Evolutionary conservation across 2,888 invertebrate genomes (phyloP).

Genomic region (Tillus elongatus): DNA sequence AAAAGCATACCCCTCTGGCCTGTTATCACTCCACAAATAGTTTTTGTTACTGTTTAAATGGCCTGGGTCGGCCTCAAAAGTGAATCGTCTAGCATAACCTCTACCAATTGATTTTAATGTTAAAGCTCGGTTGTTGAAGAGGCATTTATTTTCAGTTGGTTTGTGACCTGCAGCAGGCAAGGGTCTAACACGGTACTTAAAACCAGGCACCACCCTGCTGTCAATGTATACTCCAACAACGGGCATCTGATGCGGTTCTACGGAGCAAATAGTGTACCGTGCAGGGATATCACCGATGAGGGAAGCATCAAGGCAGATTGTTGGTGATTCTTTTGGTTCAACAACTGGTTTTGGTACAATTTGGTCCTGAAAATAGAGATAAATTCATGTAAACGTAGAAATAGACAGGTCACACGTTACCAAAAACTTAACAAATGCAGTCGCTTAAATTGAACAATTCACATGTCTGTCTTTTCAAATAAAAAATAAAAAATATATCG

Average conservation of each 20-base stretch:
- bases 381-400: too few species aligned
- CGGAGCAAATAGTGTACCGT: constrained; percentile 51
- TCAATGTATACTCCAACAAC: constrained; percentile 67
- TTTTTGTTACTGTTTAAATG: constrained; percentile 58
- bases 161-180: constrained; percentile 44
- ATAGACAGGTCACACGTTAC: too few species aligned
- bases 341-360: constrained; percentile 6
- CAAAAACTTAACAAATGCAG: too few species aligned
- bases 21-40: constrained; percentile 72
- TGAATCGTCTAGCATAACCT: constrained; percentile 64
- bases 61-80: constrained; percentile 56
- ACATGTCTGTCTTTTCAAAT: too few species aligned
- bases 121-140: constrained; percentile 59
- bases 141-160: constrained; percentile 36
- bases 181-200: constrained; percentile 62
- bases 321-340: constrained; percentile 10
- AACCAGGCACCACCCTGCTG: constrained; percentile 61
- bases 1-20: constrained; percentile 64
- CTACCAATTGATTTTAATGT: constrained; percentile 60
- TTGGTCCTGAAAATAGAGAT: constrained; percentile 9
- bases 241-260: constrained; percentile 56
- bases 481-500: too few species aligned
- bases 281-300: constrained; percentile 58
- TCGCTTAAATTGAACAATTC: too few species aligned
- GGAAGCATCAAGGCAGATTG: constrained; percentile 47